Evolutionary conservation across 2,888 invertebrate genomes (phyloP).

Genomic region (Caenorhabditis drosophilae): DNA sequence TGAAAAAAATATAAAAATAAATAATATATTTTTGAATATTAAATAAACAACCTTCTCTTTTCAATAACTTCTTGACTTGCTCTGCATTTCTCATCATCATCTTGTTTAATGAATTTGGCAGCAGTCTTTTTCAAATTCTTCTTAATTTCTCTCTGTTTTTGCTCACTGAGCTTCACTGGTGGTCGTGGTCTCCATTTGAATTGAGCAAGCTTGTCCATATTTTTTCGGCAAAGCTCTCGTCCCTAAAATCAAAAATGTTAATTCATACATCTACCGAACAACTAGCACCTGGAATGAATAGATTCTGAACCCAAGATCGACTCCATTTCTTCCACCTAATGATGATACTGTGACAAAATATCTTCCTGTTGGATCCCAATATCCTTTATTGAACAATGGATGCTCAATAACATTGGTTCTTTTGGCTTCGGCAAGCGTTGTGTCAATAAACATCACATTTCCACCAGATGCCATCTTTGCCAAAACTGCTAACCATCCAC

Average conservation of each 20-base stretch:
- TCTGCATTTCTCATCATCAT: constrained; percentile 71
- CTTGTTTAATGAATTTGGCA: constrained; percentile 92
- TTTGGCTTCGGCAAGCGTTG: constrained; percentile 57
- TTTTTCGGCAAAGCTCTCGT: constrained; percentile 79
- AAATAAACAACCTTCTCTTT: constrained; percentile 29
- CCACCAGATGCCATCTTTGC: constrained; percentile 61
- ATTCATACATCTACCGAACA: too few relatives aligned
- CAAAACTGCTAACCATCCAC: constrained; percentile 72
- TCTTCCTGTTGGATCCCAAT: constrained; percentile 99
- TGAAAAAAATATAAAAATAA: constrained; percentile 16
- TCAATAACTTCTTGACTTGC: constrained; percentile 64
- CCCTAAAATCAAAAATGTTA: too few relatives aligned
- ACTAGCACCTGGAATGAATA: constrained; percentile 99
- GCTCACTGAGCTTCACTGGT: constrained; percentile 81
- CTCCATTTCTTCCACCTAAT: constrained; percentile 78
- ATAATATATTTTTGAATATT: constrained; percentile 4
- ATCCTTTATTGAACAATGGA: constrained; percentile 74
- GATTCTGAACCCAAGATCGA: constrained; percentile 86
- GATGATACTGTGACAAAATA: constrained; percentile 94
- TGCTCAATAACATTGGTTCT: constrained; percentile 56
- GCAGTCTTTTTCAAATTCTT: constrained; percentile 97
- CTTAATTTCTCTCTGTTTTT: constrained; percentile 86
- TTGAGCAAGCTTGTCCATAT: constrained; percentile 90
- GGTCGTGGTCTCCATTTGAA: constrained; percentile 95
- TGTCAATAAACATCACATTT: constrained; percentile 65